phyloP scores from a whole-genome alignment of 2,888 invertebrate genomes.

The Xestobium rufovillosum region DNA sequence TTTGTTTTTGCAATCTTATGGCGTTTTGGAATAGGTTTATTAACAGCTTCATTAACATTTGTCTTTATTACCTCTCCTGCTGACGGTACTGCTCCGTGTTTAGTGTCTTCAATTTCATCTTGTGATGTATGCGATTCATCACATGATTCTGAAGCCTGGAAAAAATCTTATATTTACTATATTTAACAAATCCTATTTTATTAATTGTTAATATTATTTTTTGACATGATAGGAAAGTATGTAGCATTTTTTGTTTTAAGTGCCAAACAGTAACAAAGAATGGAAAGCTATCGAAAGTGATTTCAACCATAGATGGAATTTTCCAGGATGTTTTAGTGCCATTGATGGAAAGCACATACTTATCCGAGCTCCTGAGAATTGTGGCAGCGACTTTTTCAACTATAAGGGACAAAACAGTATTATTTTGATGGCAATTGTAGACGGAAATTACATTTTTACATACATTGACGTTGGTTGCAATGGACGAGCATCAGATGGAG shows the following conservation, averaged over 20 bases:
- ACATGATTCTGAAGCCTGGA: too few species aligned
- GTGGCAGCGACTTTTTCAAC: conserved; percentile 24
- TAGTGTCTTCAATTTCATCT: too few species aligned
- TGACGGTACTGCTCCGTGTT: too few species aligned
- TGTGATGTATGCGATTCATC: too few species aligned
- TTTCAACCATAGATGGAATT: conserved; percentile 20
- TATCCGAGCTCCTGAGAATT: conserved; percentile 22
- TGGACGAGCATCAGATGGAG: conserved; percentile 21
- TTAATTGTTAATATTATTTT: conserved; percentile 14
- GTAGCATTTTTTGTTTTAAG: conserved; percentile 5
- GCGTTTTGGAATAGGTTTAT: too few species aligned
- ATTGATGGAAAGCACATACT: conserved; percentile 24
- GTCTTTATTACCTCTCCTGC: too few species aligned
- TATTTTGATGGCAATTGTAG: conserved; percentile 24
- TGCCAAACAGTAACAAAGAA: conserved; percentile 10
- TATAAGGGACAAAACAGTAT: conserved; percentile 23
- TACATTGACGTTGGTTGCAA: conserved; percentile 22
- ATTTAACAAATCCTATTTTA: too few species aligned
- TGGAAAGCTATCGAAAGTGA: conserved; percentile 17
- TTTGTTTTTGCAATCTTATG: too few species aligned
- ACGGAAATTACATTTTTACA: conserved; percentile 21
- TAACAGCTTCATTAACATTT: too few species aligned
- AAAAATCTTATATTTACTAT: too few species aligned
- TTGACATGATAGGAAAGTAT: background rate
- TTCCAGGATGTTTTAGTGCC: conserved; percentile 23